Conservation (phyloP, 35 echinoderm and acorn worm species). For the Apostichopus californicus region DNA sequence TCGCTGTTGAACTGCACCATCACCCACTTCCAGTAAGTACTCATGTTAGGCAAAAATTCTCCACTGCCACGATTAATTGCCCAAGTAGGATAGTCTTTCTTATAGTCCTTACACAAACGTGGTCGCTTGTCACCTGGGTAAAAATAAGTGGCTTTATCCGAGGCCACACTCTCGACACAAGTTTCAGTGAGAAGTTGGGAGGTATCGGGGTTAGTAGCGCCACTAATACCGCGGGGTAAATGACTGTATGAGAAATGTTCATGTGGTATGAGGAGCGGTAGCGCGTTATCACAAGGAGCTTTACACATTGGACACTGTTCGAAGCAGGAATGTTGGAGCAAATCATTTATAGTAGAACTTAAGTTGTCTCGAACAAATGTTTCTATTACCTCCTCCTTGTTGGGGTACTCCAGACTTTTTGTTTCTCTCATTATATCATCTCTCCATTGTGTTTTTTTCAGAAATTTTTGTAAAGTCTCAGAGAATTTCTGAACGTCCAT, state of each 20-base stretch:
- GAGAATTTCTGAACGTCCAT: neutral
- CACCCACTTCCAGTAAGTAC: neutral
- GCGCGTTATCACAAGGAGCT: slow-evolving; percentile 4
- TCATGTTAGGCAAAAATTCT: neutral
- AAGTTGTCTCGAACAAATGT: neutral
- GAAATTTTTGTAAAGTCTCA: neutral
- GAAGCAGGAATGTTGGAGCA: neutral
- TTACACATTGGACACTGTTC: slow-evolving; percentile 16
- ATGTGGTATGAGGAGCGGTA: neutral
- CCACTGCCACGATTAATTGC: neutral
- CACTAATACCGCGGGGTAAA: slow-evolving; percentile 8
- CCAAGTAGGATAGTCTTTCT: slow-evolving; percentile 12
- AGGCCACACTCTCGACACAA: neutral
- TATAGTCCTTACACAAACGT: slow-evolving; percentile 22
- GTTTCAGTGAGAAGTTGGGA: neutral
- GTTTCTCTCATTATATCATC: neutral
- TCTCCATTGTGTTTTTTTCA: neutral
- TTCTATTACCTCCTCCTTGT: neutral
- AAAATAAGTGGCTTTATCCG: neutral
- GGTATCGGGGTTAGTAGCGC: neutral
- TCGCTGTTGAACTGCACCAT: neutral
- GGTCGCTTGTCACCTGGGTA: neutral
- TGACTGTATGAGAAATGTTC: neutral
- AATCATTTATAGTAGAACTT: neutral
- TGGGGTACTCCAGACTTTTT: neutral